Percentiles rank a stretch among this genome's conserved stretches.
These are phyloP conservation scores for Leptinotarsa peninsularis DNA, from an alignment of 2,888 invertebrate species.

Conservation along the genomic window DNA sequence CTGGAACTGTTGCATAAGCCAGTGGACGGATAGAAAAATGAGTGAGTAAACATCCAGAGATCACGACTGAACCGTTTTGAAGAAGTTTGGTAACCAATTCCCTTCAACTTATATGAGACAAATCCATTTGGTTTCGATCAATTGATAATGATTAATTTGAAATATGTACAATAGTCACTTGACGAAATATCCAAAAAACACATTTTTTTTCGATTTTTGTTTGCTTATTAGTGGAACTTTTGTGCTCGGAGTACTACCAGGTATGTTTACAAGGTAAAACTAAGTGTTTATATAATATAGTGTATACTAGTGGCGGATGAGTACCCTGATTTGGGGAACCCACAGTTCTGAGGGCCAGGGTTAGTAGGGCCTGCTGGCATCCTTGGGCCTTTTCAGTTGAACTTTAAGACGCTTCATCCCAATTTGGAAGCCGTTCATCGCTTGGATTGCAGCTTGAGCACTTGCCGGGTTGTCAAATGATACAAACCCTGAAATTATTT, in stretches of 20 bases:
- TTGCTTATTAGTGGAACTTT: constrained; percentile 33
- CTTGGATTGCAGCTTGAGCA: constrained; percentile 98
- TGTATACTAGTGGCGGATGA: constrained; percentile 60
- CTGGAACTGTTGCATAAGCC: not conserved
- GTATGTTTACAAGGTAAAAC: constrained; percentile 53
- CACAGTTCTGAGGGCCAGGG: constrained; percentile 68
- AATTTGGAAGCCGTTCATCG: constrained; percentile 99
- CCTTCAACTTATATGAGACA: not conserved
- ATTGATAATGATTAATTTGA: not conserved
- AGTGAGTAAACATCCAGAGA: not conserved
- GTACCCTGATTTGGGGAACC: constrained; percentile 58
- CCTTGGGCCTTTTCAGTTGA: constrained; percentile 98
- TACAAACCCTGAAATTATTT: constrained; percentile 85
- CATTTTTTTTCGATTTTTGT: constrained; percentile 16
- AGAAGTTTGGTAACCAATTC: not conserved
- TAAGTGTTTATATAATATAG: constrained; percentile 50
- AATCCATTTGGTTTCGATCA: not conserved
- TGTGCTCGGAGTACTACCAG: constrained; percentile 55
- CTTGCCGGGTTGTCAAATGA: constrained; percentile 99
- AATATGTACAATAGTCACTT: too few species aligned
- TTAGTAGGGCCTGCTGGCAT: constrained; percentile 98
- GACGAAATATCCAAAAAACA: constrained; percentile 3
- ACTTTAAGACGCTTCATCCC: constrained; percentile 99
- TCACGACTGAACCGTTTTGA: not conserved
- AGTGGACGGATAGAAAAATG: not conserved